Evolutionary conservation across 92 coral and sea anemone genomes (phyloP).

Genomic region (Blastomussa wellsi): DNA sequence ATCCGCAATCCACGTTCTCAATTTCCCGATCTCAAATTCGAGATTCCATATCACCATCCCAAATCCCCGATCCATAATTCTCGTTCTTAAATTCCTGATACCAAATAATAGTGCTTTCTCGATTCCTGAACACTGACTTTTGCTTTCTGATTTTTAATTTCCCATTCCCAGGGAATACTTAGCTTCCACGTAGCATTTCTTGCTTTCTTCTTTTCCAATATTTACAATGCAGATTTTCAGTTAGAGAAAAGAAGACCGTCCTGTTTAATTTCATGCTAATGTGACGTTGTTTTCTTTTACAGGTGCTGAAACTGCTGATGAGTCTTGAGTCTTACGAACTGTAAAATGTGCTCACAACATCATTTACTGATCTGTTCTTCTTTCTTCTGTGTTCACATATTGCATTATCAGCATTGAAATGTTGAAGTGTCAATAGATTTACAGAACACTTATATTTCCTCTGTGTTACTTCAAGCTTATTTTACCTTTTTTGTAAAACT

Average conservation of each 20-base stretch:
- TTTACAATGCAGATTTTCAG: too few species aligned
- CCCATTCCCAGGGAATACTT: background rate
- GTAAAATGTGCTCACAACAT: too few species aligned
- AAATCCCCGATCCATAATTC: too few species aligned
- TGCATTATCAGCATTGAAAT: background rate
- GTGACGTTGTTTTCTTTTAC: background rate
- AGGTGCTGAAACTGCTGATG: slow-evolving; percentile 11
- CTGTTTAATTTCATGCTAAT: too few species aligned
- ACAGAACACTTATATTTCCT: background rate
- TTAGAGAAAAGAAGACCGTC: too few species aligned
- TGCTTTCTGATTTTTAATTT: background rate
- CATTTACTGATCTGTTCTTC: background rate
- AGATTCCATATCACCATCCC: too few species aligned
- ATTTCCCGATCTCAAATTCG: too few species aligned
- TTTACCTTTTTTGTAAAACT: too few species aligned
- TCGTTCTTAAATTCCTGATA: background rate
- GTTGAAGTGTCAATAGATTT: background rate
- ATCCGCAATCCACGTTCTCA: too few species aligned
- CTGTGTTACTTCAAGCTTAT: too few species aligned
- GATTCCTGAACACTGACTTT: too few species aligned
- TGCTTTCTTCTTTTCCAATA: background rate
- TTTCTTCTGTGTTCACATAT: background rate
- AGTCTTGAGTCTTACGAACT: background rate
- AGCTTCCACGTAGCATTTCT: background rate
- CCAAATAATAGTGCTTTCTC: too few species aligned